Evolutionary conservation across 2,113 vertebrate species (phyloP), one percentile per base, ranked within the genome.

Genomic region (Archilochus colubris): DNA sequence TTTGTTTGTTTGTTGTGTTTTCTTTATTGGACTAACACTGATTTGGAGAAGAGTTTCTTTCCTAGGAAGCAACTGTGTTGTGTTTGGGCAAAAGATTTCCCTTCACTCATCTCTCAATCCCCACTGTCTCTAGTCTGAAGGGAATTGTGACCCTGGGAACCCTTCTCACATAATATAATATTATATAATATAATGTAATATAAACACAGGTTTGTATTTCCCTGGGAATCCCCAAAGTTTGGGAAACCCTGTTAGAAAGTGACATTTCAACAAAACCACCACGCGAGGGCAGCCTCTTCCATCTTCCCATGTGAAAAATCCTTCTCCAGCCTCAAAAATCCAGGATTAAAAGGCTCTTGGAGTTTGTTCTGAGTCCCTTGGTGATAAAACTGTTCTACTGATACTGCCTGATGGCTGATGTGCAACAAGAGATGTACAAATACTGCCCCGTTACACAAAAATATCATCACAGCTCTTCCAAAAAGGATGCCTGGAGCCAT

Each of bases 271-370:
- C 1, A 31, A 38, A 73, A 74, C 21, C 4, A 44, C 96, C 95
- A 83, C 96, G 3, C 5, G 96, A 93, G 96, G 96, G 96, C 96
- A 91, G 95, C 79, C 79, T 95, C 55, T 88, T 80, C 96, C 96
- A 86, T 51, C 38, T 88, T 94, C 86, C 68, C 16, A 2, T 7
- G 18, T 16, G 58, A 43, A 66, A 91, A 69, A 62, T 27, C 70
- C 31, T 20, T 11, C 11, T 67, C 31, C 28, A 12, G 12, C 63
- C 22, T 73, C 62, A 36, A n/a, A 51, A 66, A 74, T 12, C 9
- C 31, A 27, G 43, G 19, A 14, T 38, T n/a, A 43, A 93, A 86
- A 89, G 13, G 12, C 23, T 73, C 43, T 69, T 66, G 3, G 40
- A 12, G 46, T 23, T 82, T 55, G 21, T 53, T 80, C 58, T n/a